These are phyloP conservation scores for Lucinisca nassula DNA, from an alignment of 2,888 invertebrate genomes.

Conservation along the genomic window DNA sequence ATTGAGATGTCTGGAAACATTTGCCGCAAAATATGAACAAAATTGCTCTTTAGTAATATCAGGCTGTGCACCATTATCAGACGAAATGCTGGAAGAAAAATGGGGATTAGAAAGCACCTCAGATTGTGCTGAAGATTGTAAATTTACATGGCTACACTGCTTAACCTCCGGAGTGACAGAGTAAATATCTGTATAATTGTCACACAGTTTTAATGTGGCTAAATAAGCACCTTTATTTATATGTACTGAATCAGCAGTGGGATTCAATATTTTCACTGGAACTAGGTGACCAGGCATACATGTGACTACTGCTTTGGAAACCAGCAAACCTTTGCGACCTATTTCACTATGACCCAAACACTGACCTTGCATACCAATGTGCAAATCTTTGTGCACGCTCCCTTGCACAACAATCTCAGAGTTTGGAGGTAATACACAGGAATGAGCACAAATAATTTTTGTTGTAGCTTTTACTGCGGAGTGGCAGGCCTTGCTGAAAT, in stretches of 20 bases:
- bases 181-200: conserved; percentile 9
- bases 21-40: neutral
- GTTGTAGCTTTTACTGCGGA: neutral
- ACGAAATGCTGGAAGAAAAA: neutral
- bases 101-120: neutral
- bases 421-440: neutral
- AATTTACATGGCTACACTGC: neutral
- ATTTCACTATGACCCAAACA: conserved; percentile 14
- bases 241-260: neutral
- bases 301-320: conserved; percentile 18
- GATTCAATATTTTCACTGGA: conserved; percentile 30
- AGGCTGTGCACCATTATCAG: neutral
- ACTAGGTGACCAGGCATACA: neutral
- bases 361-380: conserved; percentile 25
- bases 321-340: neutral
- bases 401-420: conserved; percentile 17
- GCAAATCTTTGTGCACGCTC: neutral
- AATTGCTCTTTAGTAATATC: neutral
- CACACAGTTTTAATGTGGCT: conserved; percentile 14
- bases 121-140: neutral
- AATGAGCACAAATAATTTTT: neutral
- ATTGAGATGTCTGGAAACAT: neutral
- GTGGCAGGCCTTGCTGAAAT: conserved; percentile 4
- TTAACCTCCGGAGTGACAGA: neutral
- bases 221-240: conserved; percentile 5